Evolutionary conservation across 2,113 vertebrate species (phyloP).

Genomic region (Arizona elegans): DNA sequence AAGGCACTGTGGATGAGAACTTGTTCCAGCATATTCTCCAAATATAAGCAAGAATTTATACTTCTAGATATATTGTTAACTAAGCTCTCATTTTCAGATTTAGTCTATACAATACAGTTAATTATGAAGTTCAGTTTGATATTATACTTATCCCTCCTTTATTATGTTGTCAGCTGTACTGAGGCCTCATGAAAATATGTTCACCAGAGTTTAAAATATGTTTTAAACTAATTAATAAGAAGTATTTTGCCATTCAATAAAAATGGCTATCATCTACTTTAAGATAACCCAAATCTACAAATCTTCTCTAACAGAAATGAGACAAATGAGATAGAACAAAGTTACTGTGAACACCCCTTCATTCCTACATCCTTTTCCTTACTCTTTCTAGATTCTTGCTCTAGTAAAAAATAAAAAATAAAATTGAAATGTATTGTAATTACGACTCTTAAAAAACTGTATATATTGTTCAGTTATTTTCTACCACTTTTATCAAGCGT

Average conservation of each 20-base stretch:
- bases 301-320: neutral
- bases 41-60: neutral
- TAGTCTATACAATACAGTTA: neutral
- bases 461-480: neutral
- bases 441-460: neutral
- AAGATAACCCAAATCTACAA: neutral
- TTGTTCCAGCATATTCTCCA: neutral
- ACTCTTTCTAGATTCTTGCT: slow-evolving; percentile 4
- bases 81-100: neutral
- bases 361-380: too few relatives aligned
- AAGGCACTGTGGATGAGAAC: neutral
- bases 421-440: slow-evolving; percentile 31
- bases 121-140: neutral
- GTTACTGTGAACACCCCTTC: neutral
- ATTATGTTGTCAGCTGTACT: neutral
- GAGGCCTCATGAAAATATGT: neutral
- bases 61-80: neutral
- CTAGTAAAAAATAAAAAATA: neutral
- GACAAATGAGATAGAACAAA: neutral
- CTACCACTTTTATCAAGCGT: neutral
- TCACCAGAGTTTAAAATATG: neutral
- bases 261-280: neutral
- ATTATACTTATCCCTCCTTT: neutral
- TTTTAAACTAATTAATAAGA: neutral
- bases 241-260: neutral